Conservation (phyloP, 1,140 invertebrate genomes). For the Caenorhabditis tropicalis region DNA sequence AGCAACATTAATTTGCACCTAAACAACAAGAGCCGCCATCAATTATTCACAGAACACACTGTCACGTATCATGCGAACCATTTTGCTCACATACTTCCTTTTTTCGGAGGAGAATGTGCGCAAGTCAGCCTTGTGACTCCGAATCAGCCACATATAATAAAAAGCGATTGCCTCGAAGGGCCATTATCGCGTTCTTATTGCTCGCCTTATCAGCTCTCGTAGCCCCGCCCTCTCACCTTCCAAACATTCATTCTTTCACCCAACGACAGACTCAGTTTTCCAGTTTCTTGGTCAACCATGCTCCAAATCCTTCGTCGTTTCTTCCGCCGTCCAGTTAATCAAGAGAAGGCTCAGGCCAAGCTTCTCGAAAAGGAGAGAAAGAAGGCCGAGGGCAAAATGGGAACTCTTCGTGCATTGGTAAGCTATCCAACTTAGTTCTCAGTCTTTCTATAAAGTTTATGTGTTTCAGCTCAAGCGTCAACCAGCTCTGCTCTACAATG, state of each 20-base stretch:
- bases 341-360: neutral
- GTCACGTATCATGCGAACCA: too few relatives aligned
- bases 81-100: too few relatives aligned
- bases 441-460: neutral
- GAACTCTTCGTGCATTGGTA: neutral
- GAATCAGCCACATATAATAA: constrained; percentile 1
- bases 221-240: neutral
- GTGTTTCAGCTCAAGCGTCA: neutral
- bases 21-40: too few relatives aligned
- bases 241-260: neutral
- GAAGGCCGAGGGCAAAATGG: neutral
- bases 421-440: neutral
- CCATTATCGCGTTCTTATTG: neutral
- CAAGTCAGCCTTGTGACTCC: neutral
- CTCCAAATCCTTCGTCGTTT: neutral
- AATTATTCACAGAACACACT: too few relatives aligned
- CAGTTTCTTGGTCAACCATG: neutral
- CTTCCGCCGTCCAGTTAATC: neutral
- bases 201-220: neutral
- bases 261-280: neutral
- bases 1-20: too few relatives aligned
- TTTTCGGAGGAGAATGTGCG: neutral
- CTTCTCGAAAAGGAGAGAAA: neutral
- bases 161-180: neutral
- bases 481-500: too few relatives aligned